Percentiles rank a stretch among this genome's conserved stretches.
Evolutionary conservation across 2,113 vertebrate species (phyloP).

Genomic region (Notechis scutatus): DNA sequence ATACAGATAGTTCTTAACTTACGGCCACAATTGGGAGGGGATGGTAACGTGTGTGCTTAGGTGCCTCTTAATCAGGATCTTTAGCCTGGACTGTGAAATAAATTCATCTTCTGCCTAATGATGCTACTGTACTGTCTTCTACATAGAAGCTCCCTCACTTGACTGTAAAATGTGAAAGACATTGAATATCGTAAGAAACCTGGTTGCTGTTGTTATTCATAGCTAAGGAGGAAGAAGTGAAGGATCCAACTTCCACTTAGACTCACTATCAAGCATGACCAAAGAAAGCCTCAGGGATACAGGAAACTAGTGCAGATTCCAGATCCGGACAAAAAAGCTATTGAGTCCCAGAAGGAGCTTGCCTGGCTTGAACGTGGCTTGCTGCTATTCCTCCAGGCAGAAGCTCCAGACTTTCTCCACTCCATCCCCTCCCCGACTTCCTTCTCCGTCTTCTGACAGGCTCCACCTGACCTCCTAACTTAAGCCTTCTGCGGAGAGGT

Average conservation of each 20-base stretch:
- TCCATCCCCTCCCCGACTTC: neutral
- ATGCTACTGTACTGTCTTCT: neutral
- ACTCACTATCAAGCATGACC: neutral
- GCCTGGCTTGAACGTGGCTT: too few relatives aligned
- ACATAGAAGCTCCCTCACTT: neutral
- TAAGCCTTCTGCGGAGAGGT: slow-evolving; percentile 14
- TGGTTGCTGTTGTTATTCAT: neutral
- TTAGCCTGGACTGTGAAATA: neutral
- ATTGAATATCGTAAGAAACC: neutral
- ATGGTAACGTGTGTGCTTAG: neutral
- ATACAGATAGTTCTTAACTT: neutral
- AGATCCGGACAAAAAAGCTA: neutral
- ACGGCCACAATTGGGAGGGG: neutral
- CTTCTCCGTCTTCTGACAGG: neutral
- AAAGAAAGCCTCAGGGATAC: neutral
- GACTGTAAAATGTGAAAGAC: neutral
- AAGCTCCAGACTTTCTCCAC: neutral
- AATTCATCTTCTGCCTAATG: neutral
- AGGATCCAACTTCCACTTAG: neutral
- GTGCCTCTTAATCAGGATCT: neutral
- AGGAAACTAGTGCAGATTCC: neutral
- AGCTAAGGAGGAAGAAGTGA: neutral
- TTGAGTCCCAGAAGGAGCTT: neutral
- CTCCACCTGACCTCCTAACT: slow-evolving; percentile 13
- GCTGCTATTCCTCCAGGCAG: neutral